These are phyloP conservation scores for Nycteola revayana DNA, from an alignment of 2,888 invertebrate species.

Conservation along the genomic window DNA sequence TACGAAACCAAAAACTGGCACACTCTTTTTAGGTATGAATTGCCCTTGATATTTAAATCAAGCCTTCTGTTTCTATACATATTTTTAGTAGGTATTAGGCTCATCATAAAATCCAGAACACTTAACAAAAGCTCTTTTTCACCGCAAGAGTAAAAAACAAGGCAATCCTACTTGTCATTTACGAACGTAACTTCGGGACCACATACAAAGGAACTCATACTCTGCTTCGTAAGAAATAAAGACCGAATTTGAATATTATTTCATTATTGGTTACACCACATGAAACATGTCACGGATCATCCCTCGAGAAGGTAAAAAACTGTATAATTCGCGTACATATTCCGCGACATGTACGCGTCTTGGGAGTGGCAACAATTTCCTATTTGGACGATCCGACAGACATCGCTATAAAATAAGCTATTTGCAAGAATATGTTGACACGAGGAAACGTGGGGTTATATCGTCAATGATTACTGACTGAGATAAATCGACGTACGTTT, in stretches of 20 bases:
- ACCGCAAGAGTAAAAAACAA: slow-evolving; percentile 67
- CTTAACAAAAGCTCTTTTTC: slow-evolving; percentile 69
- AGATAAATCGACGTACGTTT: slow-evolving; percentile 21
- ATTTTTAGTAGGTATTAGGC: too few species aligned
- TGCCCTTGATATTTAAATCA: too few species aligned
- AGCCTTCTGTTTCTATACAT: too few species aligned
- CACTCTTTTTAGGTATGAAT: too few species aligned
- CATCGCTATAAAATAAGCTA: slow-evolving; percentile 55
- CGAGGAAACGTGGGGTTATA: slow-evolving; percentile 20
- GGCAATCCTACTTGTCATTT: slow-evolving; percentile 49
- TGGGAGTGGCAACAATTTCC: slow-evolving; percentile 67
- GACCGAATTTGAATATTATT: slow-evolving; percentile 13
- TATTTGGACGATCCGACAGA: slow-evolving; percentile 58
- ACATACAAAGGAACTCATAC: slow-evolving; percentile 19
- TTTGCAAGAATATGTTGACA: slow-evolving; percentile 52
- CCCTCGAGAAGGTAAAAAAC: slow-evolving; percentile 65
- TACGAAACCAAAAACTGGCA: too few species aligned
- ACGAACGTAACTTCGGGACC: slow-evolving; percentile 38
- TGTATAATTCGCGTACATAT: slow-evolving; percentile 70
- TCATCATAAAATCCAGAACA: too few species aligned
- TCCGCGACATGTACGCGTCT: slow-evolving; percentile 60
- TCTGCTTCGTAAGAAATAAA: slow-evolving; percentile 13
- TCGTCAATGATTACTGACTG: slow-evolving; percentile 22
- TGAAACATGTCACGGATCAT: slow-evolving; percentile 43
- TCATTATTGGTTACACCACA: slow-evolving; percentile 41